Evolutionary conservation across 2,888 invertebrate genomes (phyloP).

Genomic region (Apeira syringaria): DNA sequence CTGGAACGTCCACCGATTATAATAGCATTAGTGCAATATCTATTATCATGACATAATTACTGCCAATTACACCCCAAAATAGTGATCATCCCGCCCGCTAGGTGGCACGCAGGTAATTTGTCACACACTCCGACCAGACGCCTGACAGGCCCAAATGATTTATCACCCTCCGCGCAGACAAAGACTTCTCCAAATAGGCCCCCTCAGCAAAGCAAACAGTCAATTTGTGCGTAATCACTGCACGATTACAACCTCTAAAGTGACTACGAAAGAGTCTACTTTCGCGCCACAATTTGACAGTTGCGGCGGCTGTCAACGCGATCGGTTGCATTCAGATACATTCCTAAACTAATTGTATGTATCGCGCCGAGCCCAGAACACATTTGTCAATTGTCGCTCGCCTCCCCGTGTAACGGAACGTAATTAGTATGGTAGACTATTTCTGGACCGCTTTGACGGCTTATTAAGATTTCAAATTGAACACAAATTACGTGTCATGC

Average conservation of each 20-base stretch:
- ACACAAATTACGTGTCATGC: constrained; percentile 80
- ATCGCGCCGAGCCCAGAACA: constrained; percentile 65
- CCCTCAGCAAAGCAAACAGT: constrained; percentile 70
- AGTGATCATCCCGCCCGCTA: constrained; percentile 50
- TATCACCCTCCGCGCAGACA: constrained; percentile 65
- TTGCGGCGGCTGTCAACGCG: constrained; percentile 52
- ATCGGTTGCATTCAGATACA: constrained; percentile 64
- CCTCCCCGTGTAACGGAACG: constrained; percentile 58
- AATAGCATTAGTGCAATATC: constrained; percentile 11
- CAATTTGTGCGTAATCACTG: constrained; percentile 65
- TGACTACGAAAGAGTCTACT: constrained; percentile 53
- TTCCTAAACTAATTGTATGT: constrained; percentile 78
- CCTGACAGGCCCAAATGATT: constrained; percentile 73
- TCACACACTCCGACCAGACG: constrained; percentile 67
- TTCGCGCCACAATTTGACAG: constrained; percentile 63
- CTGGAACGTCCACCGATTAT: constrained; percentile 1
- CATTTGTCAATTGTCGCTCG: constrained; percentile 81
- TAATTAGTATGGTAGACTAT: constrained; percentile 77
- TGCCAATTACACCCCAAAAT: constrained; percentile 43
- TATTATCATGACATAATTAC: constrained; percentile 34
- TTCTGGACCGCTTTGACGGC: constrained; percentile 79
- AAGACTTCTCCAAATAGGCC: constrained; percentile 73
- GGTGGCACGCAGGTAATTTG: constrained; percentile 71
- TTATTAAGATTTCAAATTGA: constrained; percentile 81
- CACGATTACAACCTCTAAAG: constrained; percentile 61